Percentiles rank a stretch among this genome's conserved stretches.
Evolutionary conservation across 2,888 invertebrate genomes (phyloP).

Genomic region (Apotomis betuletana): DNA sequence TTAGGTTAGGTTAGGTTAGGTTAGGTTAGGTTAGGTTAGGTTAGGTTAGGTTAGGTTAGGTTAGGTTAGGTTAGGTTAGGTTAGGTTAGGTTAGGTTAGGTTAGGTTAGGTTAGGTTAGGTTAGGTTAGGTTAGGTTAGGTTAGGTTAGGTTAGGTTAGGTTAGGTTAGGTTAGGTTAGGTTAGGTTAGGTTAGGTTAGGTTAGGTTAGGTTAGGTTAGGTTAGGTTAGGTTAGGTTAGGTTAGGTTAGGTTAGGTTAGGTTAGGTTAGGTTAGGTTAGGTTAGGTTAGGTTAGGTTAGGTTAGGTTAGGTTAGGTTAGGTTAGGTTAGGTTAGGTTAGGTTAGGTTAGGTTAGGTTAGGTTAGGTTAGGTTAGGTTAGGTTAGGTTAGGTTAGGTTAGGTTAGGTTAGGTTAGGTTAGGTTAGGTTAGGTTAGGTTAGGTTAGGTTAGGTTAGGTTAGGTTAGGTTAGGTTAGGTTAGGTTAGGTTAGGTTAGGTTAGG

Average conservation of each 20-base stretch:
- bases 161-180: background rate
- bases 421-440: conserved; percentile 28
- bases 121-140: too few relatives aligned
- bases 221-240: background rate
- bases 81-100: too few relatives aligned
- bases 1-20: too few relatives aligned
- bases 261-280: conserved; percentile 38
- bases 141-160: too few relatives aligned
- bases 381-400: conserved; percentile 28
- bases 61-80: too few relatives aligned
- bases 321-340: conserved; percentile 11
- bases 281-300: conserved; percentile 32
- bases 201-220: background rate
- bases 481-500: conserved; percentile 28
- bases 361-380: conserved; percentile 28
- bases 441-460: conserved; percentile 28
- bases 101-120: too few relatives aligned
- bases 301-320: conserved; percentile 28
- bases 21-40: too few relatives aligned
- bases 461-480: conserved; percentile 28
- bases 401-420: conserved; percentile 28
- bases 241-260: conserved; percentile 19
- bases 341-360: conserved; percentile 34
- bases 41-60: too few relatives aligned
- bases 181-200: background rate